Conservation (phyloP, 2,888 invertebrate genomes). For the Aleiodes leptofemur region DNA sequence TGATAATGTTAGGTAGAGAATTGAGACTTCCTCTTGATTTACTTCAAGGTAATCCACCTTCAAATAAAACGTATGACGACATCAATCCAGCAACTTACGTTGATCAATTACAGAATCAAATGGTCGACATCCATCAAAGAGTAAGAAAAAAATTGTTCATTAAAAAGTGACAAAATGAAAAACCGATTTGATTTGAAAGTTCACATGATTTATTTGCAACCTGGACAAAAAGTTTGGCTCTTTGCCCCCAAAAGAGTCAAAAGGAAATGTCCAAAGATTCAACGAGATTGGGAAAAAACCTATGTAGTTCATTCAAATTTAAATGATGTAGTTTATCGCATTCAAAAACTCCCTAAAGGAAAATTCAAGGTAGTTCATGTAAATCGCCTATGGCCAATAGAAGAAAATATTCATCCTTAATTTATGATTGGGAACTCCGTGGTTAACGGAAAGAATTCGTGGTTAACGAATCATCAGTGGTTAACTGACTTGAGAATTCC, state of each 20-base stretch:
- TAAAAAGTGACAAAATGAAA: not conserved
- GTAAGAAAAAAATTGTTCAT: not conserved
- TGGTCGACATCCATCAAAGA: not conserved
- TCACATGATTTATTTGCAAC: too few relatives aligned
- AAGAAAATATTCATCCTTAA: not conserved
- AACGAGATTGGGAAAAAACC: conserved; percentile 11
- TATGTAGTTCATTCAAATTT: conserved; percentile 3
- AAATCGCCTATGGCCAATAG: conserved; percentile 9
- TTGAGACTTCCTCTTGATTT: not conserved
- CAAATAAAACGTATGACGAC: not conserved
- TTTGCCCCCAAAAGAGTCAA: not conserved
- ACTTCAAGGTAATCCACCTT: too few relatives aligned
- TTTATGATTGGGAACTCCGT: too few relatives aligned
- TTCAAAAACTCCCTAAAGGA: conserved; percentile 12
- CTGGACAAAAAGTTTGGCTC: too few relatives aligned
- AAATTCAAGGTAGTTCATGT: conserved; percentile 19
- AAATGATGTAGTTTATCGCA: not conserved
- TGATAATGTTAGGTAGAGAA: conserved; percentile 10
- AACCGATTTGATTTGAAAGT: too few relatives aligned
- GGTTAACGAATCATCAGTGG: too few relatives aligned
- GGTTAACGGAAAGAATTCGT: too few relatives aligned
- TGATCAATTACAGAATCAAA: not conserved
- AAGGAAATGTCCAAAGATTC: conserved; percentile 8
- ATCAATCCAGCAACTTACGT: not conserved
- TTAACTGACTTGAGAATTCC: too few relatives aligned